Percentiles rank a stretch among this genome's conserved stretches.
Evolutionary conservation across 1,140 invertebrate genomes (phyloP).

Genomic region (Trichoplusia ni): DNA sequence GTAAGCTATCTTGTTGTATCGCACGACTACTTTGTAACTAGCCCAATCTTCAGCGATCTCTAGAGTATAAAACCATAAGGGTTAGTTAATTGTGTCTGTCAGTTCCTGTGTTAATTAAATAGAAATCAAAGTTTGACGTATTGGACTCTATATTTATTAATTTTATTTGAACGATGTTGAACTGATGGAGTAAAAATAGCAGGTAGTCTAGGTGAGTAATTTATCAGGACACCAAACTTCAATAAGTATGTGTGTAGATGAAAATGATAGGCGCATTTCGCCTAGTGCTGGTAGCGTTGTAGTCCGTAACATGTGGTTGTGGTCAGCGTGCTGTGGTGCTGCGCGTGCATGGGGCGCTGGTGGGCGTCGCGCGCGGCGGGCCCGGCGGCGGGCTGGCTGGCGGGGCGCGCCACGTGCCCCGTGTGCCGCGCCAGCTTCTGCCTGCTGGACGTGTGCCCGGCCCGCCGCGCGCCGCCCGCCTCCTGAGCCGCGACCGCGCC

Average conservation of each 20-base stretch:
- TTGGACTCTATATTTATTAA: no score
- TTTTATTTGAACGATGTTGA: no score
- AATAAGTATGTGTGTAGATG: neutral
- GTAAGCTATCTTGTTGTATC: slow-evolving; percentile 36
- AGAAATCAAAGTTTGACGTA: no score
- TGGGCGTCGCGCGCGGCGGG: slow-evolving; percentile 91
- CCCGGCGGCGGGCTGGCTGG: slow-evolving; percentile 88
- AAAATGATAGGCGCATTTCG: no score
- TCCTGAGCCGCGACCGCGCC: slow-evolving; percentile 13
- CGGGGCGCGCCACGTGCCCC: slow-evolving; percentile 93
- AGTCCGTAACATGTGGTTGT: slow-evolving; percentile 65
- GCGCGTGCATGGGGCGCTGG: slow-evolving; percentile 93
- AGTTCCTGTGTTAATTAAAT: no score
- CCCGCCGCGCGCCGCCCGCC: neutral
- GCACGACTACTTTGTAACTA: no score
- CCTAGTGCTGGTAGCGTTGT: no score
- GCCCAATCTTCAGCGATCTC: no score
- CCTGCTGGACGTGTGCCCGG: slow-evolving; percentile 88
- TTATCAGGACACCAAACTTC: no score
- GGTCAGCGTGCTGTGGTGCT: slow-evolving; percentile 93
- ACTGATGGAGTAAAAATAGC: no score
- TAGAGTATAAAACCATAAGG: neutral
- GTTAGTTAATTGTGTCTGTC: neutral
- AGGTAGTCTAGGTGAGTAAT: no score
- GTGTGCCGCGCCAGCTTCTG: slow-evolving; percentile 94